Percentiles rank a stretch among this genome's conserved stretches.
phyloP scores from a whole-genome alignment of 2,888 invertebrate genomes.

The Drosophila meridiana region DNA sequence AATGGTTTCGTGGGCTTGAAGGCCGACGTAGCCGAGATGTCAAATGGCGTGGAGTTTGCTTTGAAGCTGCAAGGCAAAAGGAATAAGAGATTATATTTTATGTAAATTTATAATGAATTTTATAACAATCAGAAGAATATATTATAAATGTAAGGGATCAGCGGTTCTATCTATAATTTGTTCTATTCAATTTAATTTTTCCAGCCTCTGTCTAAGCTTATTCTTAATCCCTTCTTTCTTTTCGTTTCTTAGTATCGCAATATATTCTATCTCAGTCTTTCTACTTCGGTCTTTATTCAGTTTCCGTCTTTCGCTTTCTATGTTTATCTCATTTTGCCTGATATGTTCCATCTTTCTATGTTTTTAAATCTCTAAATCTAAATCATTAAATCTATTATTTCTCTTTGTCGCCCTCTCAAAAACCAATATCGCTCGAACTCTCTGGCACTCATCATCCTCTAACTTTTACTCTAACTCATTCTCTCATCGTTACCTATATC shows the following conservation, averaged over 20 bases:
- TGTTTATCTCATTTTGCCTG: too few species aligned
- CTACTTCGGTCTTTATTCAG: too few species aligned
- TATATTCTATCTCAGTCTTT: too few species aligned
- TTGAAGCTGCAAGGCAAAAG: constrained; percentile 72
- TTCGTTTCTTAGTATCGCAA: too few species aligned
- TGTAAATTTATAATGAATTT: not conserved
- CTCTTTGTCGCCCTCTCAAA: not conserved
- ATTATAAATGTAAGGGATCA: not conserved
- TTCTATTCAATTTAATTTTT: too few species aligned
- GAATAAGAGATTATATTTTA: constrained; percentile 18
- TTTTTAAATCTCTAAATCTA: too few species aligned
- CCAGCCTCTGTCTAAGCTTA: too few species aligned
- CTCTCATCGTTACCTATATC: not conserved
- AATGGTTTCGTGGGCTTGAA: constrained; percentile 84
- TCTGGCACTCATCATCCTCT: not conserved
- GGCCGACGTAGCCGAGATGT: constrained; percentile 78
- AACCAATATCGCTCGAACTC: not conserved
- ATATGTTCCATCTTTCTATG: too few species aligned
- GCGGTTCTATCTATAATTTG: too few species aligned
- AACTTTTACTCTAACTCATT: not conserved
- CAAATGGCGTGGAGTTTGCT: constrained; percentile 77
- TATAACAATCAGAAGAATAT: not conserved
- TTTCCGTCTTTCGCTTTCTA: too few species aligned
- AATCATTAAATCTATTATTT: too few species aligned
- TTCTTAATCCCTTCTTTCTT: too few species aligned